Conservation (phyloP, 2,797 vertebrate species). For the Silurus aristotelis region DNA sequence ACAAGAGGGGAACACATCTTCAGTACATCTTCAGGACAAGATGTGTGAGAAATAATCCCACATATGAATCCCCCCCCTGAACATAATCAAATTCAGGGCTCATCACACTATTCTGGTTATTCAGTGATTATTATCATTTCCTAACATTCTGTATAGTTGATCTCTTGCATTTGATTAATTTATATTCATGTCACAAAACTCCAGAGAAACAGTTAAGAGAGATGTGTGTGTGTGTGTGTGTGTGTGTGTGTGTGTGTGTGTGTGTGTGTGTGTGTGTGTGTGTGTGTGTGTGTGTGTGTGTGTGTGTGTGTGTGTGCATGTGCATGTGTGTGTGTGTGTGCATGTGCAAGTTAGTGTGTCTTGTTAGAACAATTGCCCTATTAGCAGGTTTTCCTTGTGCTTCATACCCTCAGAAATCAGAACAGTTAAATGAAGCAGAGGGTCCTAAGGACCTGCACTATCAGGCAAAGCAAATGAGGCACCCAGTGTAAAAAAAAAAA, state of each 20-base stretch:
- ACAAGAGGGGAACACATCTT: not conserved
- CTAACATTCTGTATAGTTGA: not conserved
- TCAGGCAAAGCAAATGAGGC: constrained; percentile 55
- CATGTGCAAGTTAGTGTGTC: not conserved
- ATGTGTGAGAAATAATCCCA: not conserved
- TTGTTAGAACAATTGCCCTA: constrained; percentile 54
- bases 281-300: constrained; percentile 29
- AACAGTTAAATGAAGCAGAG: constrained; percentile 57
- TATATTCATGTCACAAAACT: constrained; percentile 47
- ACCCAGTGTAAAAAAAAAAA: constrained; percentile 40
- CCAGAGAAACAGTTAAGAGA: constrained; percentile 44
- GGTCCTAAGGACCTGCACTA: constrained; percentile 60
- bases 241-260: constrained; percentile 23
- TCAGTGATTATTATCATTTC: not conserved
- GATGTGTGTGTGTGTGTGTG: constrained; percentile 15
- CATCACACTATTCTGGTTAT: not conserved
- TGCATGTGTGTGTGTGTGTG: constrained; percentile 21
- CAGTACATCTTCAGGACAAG: no score
- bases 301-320: constrained; percentile 21
- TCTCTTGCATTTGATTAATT: not conserved
- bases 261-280: constrained; percentile 24
- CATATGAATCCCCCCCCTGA: not conserved
- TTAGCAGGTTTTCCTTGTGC: constrained; percentile 45
- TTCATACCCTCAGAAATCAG: constrained; percentile 53
- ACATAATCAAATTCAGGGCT: not conserved